Evolutionary conservation across 2,113 vertebrate species (phyloP), one percentile per base, ranked within the genome.

Genomic region (Ceuthmochares aereus): DNA sequence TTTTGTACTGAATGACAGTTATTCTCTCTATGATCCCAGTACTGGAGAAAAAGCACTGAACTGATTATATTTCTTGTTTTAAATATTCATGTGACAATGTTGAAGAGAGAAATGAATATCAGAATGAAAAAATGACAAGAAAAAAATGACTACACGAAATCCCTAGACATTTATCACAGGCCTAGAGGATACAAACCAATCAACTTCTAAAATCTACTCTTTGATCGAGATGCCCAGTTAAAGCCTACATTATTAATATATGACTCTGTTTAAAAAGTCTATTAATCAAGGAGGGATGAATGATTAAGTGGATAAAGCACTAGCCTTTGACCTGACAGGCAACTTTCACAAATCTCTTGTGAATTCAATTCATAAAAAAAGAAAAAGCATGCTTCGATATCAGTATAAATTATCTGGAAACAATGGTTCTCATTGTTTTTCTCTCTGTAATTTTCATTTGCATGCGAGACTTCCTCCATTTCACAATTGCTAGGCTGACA

Each of bases 81-180:
- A 97, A 97, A 97, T 97, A 97, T 97, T 97, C 93, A 97, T 97
- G 86, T 97, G 95, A 97, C 97, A 96, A 96, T 89, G 97, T 95
- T 96, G 96, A 97, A 94, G 95, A 89, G 69, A 93, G 96, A 96
- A 97, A 96, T 95, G 95, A 97, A 94, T 97, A 97, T 94, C 90
- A 90, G 94, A 94, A 93, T 93, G 93, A 97, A 96, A 93, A 95
- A 97, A 91, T 70, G 85, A 96, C 92, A 87, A 80, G 85, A 78
- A 93, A 95, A 95, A 95, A 96, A 96, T 10, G 66, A 91, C 95
- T 97, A 75, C 89, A 89, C 91, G 92, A 85, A 97, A 96, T 93
- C 97, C 93, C 97, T 56, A 96, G 97, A 95, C 97, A 97, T 97
- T 97, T 96, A 96, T 97, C 96, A 97, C 84, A 96, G 90, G 90